Percentiles rank a stretch among this genome's conserved stretches.
Conservation (phyloP, 2,888 invertebrate genomes). For the Caenorhabditis virilis region DNA sequence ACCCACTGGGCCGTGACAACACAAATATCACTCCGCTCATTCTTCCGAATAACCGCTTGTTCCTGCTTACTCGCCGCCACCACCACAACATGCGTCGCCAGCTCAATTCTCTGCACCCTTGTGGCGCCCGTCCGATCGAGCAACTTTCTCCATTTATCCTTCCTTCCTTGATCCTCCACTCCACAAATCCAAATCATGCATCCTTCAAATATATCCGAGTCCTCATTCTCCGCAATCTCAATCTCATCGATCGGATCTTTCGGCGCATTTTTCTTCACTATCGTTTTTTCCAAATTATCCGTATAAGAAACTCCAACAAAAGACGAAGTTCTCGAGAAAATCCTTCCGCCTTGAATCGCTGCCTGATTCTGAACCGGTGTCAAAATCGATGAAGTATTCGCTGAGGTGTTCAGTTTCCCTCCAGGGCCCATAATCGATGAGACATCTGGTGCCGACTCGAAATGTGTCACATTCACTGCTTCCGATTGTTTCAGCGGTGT, state of each 20-base stretch:
- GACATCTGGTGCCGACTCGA: constrained; percentile 15
- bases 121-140: constrained; percentile 44
- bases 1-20: constrained; percentile 43
- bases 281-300: no score
- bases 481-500: constrained; percentile 20
- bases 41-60: constrained; percentile 8
- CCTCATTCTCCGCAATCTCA: neutral
- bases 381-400: constrained; percentile 3
- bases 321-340: neutral
- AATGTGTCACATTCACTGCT: constrained; percentile 1
- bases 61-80: constrained; percentile 14
- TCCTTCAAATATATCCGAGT: constrained; percentile 7
- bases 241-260: constrained; percentile 1
- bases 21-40: constrained; percentile 19
- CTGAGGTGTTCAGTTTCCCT: constrained; percentile 14
- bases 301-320: neutral
- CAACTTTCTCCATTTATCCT: constrained; percentile 30
- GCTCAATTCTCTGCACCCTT: constrained; percentile 26
- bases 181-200: constrained; percentile 21
- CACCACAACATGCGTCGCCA: constrained; percentile 47
- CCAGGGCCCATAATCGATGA: constrained; percentile 30
- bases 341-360: no score
- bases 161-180: neutral
- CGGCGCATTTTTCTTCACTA: neutral
- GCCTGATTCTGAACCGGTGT: no score